A percentile compares a stretch with the other conserved stretches of the same genome.
These are phyloP conservation scores for Clarias fuscus DNA, from an alignment of 2,797 vertebrate species.

Conservation along the genomic window DNA sequence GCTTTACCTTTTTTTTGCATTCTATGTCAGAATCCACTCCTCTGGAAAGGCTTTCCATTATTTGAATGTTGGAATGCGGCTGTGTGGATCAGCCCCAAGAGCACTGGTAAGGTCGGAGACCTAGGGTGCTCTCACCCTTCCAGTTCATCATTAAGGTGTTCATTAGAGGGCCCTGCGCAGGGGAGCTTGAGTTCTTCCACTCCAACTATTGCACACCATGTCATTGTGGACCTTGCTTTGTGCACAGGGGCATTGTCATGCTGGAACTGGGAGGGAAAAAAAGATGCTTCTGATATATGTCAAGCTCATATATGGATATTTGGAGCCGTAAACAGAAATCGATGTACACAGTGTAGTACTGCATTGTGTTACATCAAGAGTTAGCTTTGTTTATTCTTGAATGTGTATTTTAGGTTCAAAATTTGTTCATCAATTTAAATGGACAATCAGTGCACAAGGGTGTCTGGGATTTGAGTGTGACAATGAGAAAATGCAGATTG, in stretches of 20 bases:
- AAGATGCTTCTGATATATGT: background rate
- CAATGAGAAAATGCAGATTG: slow-evolving; percentile 8
- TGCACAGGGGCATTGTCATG: background rate
- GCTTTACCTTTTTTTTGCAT: background rate
- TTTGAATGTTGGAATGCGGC: background rate
- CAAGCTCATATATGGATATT: background rate
- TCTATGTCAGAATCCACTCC: background rate
- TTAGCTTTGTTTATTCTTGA: background rate
- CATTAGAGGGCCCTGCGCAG: background rate
- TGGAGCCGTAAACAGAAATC: slow-evolving; percentile 3
- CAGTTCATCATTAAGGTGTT: background rate
- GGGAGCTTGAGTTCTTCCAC: background rate
- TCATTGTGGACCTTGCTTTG: background rate
- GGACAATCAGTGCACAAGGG: background rate
- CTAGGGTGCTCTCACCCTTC: background rate
- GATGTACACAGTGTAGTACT: background rate
- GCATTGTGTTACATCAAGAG: background rate
- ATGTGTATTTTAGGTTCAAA: background rate
- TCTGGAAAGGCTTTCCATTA: background rate
- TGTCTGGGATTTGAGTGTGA: background rate
- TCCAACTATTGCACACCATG: background rate
- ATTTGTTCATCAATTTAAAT: background rate
- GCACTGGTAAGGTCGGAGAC: background rate
- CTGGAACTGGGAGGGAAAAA: background rate
- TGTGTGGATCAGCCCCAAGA: background rate